Evolutionary conservation across 2,888 invertebrate species (phyloP).

Genomic region (Neoascia interrupta): DNA sequence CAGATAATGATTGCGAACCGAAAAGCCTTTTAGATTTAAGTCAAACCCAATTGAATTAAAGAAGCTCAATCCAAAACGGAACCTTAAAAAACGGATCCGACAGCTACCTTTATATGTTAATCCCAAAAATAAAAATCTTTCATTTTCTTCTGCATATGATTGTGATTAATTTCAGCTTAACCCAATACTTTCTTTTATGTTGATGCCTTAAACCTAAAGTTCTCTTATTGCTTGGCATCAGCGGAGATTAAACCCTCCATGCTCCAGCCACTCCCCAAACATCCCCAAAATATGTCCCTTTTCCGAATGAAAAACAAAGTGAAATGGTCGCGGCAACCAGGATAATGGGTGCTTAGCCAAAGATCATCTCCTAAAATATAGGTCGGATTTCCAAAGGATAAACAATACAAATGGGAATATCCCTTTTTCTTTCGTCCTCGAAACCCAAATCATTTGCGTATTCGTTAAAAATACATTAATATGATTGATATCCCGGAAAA

Average conservation of each 20-base stretch:
- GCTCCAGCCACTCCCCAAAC: too few species aligned
- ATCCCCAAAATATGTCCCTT: too few species aligned
- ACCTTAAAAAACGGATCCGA: too few species aligned
- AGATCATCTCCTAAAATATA: slow-evolving; percentile 15
- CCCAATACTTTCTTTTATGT: neutral
- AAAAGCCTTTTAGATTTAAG: too few species aligned
- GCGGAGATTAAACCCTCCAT: too few species aligned
- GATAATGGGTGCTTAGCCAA: neutral
- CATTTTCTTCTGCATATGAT: neutral
- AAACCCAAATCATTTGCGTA: slow-evolving; percentile 15
- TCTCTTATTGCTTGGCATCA: too few species aligned
- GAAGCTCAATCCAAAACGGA: too few species aligned
- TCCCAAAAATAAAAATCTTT: too few species aligned
- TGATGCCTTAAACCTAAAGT: too few species aligned
- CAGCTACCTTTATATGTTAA: too few species aligned
- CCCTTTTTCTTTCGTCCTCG: neutral
- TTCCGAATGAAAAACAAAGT: neutral
- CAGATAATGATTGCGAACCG: too few species aligned
- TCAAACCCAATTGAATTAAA: too few species aligned
- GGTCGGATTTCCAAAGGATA: slow-evolving; percentile 2
- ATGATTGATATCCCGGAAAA: slow-evolving; percentile 23
- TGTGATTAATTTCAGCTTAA: neutral
- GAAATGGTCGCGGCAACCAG: neutral
- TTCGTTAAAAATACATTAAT: slow-evolving; percentile 32
- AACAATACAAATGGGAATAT: slow-evolving; percentile 19